Evolutionary conservation across 2,113 vertebrate genomes (phyloP).

Genomic region (Sinocyclocheilus anshuiensis): DNA sequence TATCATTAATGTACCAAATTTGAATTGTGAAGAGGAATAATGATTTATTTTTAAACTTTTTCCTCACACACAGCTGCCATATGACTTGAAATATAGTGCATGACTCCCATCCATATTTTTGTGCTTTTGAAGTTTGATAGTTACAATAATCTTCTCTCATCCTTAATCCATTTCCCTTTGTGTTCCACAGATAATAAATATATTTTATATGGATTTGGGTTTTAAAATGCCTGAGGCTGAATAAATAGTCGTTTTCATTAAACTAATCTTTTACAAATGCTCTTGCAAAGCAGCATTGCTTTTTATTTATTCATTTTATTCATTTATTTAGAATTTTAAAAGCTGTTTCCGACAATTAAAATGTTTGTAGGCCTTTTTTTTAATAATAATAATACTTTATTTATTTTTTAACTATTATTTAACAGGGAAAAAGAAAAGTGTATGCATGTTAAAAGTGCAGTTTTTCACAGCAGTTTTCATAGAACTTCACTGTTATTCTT

Average conservation of each 20-base stretch:
- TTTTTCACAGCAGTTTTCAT: not conserved
- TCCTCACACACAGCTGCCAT: not conserved
- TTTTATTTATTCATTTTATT: not conserved
- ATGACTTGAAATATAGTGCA: too few species aligned
- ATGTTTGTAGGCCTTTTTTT: not conserved
- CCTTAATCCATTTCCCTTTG: not conserved
- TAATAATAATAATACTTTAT: not conserved
- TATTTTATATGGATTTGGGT: not conserved
- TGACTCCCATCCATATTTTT: not conserved
- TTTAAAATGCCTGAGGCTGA: not conserved
- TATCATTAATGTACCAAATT: not conserved
- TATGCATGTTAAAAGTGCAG: not conserved
- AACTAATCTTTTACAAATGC: not conserved
- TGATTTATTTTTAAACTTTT: not conserved
- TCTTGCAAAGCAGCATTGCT: not conserved
- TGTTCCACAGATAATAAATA: not conserved
- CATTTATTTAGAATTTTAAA: not conserved
- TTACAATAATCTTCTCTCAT: constrained; percentile 24
- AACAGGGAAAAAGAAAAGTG: not conserved
- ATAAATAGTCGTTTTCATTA: not conserved
- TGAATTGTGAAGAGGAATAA: not conserved
- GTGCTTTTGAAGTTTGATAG: not conserved
- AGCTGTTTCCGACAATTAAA: not conserved
- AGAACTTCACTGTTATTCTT: not conserved
- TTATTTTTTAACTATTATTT: not conserved